These are phyloP conservation scores for Centruroides sculpturatus DNA, from an alignment of 1,140 invertebrate species.

Conservation along the genomic window DNA sequence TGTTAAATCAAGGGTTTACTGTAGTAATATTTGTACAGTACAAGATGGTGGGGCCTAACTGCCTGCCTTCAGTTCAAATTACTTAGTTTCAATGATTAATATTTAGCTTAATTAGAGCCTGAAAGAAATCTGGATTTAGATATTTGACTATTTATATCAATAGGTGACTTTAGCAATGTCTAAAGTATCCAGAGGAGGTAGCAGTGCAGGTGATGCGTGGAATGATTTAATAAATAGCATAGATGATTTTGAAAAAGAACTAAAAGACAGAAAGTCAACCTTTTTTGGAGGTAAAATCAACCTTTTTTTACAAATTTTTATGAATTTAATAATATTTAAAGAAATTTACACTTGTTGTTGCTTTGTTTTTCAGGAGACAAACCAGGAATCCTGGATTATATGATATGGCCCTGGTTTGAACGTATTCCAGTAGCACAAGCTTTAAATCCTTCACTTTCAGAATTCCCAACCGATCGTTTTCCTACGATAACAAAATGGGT, in stretches of 20 bases:
- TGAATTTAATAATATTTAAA: too few relatives aligned
- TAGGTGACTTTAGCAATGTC: constrained; percentile 21
- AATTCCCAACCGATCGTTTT: background rate
- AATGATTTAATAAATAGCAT: constrained; percentile 37
- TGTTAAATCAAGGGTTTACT: too few relatives aligned
- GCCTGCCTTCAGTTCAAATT: too few relatives aligned
- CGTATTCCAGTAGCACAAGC: constrained; percentile 29
- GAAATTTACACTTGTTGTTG: constrained; percentile 30
- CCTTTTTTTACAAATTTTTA: too few relatives aligned
- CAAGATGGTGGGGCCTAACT: too few relatives aligned
- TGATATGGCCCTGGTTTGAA: constrained; percentile 84
- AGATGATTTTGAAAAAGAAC: constrained; percentile 48
- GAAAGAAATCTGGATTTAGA: too few relatives aligned
- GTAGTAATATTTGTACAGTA: too few relatives aligned
- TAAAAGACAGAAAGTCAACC: constrained; percentile 42
- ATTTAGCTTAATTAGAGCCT: too few relatives aligned
- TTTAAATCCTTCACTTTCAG: background rate
- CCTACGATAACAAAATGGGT: background rate
- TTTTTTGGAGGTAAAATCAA: constrained; percentile 26
- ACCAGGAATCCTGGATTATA: constrained; percentile 72
- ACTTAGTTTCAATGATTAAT: too few relatives aligned
- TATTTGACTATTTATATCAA: background rate
- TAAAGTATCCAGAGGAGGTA: background rate
- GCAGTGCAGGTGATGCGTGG: constrained; percentile 18
- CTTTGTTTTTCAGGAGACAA: constrained; percentile 33